Percentiles rank a stretch among this genome's conserved stretches.
Evolutionary conservation across 2,113 vertebrate species (phyloP).

Genomic region (Amazona guildingii): DNA sequence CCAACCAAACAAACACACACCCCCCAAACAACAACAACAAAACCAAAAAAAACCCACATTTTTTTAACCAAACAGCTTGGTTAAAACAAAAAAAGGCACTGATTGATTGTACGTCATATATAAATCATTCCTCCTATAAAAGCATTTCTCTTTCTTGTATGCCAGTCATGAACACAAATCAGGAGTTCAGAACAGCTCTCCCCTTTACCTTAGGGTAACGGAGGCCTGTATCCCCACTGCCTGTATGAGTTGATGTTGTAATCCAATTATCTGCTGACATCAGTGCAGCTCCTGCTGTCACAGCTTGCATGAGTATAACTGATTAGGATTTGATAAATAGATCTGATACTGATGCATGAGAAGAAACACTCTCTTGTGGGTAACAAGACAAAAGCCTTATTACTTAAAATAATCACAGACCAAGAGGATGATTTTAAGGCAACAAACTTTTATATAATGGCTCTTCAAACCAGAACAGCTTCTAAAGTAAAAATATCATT

Average conservation of each 20-base stretch:
- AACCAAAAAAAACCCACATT: not conserved
- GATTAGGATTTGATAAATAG: not conserved
- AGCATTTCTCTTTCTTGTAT: not conserved
- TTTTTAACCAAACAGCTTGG: not conserved
- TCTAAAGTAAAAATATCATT: not conserved
- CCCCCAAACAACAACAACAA: not conserved
- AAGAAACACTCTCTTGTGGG: not conserved
- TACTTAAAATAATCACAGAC: not conserved
- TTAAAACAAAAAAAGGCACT: not conserved
- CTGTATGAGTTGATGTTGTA: not conserved
- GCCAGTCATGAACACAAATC: not conserved
- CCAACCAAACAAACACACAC: not conserved
- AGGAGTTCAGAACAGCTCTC: not conserved
- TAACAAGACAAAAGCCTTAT: not conserved
- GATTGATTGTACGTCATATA: not conserved
- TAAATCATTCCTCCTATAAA: not conserved
- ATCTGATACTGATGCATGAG: not conserved
- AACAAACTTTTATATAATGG: not conserved
- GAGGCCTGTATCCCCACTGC: not conserved
- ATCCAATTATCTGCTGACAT: slow-evolving; percentile 46
- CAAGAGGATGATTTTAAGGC: not conserved
- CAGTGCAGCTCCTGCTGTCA: slow-evolving; percentile 1
- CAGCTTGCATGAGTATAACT: not conserved
- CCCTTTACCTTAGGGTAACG: not conserved
- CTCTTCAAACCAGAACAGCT: not conserved